phyloP scores from a whole-genome alignment of 37 sponge, comb jelly and placozoan species.

The Chondrilla cf. caribensis region DNA sequence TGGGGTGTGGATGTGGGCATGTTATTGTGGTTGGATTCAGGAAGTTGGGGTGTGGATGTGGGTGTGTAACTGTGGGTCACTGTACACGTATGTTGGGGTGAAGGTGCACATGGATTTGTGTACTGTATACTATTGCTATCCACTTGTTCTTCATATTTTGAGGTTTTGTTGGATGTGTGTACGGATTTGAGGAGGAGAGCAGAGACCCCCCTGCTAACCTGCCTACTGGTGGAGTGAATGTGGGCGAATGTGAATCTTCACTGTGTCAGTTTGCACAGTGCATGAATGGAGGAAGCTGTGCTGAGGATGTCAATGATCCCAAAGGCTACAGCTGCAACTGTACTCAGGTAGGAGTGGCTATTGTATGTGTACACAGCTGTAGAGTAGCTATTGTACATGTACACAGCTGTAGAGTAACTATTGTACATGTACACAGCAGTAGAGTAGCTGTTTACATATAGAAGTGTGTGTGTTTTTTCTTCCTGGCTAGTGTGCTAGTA shows the following conservation, averaged over 20 bases:
- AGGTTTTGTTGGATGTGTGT: background rate
- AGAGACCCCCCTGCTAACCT: background rate
- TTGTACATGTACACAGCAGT: too few relatives aligned
- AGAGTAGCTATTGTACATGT: background rate
- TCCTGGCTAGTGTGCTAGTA: too few relatives aligned
- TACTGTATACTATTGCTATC: background rate
- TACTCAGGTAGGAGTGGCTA: background rate
- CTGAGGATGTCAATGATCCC: background rate
- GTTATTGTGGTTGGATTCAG: too few relatives aligned
- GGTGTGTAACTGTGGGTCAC: too few relatives aligned
- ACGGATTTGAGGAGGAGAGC: constrained; percentile 6
- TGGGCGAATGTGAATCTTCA: background rate
- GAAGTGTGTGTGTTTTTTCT: too few relatives aligned
- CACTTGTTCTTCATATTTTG: background rate
- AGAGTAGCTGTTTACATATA: too few relatives aligned
- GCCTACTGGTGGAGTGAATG: background rate
- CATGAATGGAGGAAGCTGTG: background rate
- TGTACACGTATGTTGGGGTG: too few relatives aligned
- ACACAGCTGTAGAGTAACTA: too few relatives aligned
- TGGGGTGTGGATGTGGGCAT: too few relatives aligned
- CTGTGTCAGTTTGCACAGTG: background rate
- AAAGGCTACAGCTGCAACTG: constrained; percentile 9
- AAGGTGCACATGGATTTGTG: background rate
- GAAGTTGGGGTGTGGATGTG: too few relatives aligned
- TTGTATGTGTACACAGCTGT: too few relatives aligned